These are phyloP conservation scores for Anser cygnoides DNA, from an alignment of 2,113 vertebrate species.

Conservation along the genomic window DNA sequence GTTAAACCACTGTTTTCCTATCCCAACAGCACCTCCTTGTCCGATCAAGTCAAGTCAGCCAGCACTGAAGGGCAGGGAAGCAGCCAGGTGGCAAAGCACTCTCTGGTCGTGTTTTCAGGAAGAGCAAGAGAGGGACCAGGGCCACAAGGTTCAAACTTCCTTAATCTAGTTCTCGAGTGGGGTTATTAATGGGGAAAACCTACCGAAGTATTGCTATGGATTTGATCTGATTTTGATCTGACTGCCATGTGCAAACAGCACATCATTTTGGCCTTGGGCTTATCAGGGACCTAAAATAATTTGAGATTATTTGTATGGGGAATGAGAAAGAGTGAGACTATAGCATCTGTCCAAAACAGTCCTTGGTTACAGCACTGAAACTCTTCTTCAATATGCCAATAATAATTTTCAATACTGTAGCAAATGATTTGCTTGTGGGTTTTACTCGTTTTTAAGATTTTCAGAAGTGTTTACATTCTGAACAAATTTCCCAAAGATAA, in stretches of 20 bases:
- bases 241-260: accelerated
- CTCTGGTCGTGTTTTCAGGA: neutral
- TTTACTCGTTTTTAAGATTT: neutral
- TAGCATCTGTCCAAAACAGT: neutral
- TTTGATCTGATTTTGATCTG: neutral
- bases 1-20: neutral
- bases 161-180: neutral
- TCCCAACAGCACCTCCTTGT: neutral
- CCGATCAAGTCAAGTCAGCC: neutral
- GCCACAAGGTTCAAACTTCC: neutral
- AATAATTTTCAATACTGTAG: neutral
- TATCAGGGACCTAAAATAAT: neutral
- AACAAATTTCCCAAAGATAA: neutral
- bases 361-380: neutral
- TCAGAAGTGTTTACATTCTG: neutral
- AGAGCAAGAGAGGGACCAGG: neutral
- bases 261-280: neutral
- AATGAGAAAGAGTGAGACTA: neutral
- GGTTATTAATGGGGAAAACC: neutral
- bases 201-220: accelerated
- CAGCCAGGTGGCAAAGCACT: neutral
- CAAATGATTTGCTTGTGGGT: neutral
- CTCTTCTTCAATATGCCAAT: neutral
- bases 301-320: accelerated
- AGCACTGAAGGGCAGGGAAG: accelerated